Conservation (phyloP, 1,140 invertebrate species). For the Acromyrmex echinatior region DNA sequence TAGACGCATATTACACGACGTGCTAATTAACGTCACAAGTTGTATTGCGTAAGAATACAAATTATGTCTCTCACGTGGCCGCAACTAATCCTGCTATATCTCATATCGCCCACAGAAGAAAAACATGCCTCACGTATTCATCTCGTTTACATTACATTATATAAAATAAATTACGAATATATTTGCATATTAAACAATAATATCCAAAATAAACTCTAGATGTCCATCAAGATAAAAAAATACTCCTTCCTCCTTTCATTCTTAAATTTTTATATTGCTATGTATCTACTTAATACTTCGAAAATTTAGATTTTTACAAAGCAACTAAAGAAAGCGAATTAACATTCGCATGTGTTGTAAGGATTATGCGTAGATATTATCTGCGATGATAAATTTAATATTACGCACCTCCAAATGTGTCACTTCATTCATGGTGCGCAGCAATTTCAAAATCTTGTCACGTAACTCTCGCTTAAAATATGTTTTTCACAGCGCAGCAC, state of each 20-base stretch:
- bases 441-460: slow-evolving; percentile 30
- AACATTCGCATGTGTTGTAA: neutral
- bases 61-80: slow-evolving; percentile 56
- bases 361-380: slow-evolving; percentile 21
- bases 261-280: neutral
- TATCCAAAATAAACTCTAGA: slow-evolving; percentile 25
- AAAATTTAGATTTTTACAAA: neutral
- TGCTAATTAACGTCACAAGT: slow-evolving; percentile 67
- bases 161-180: slow-evolving; percentile 29
- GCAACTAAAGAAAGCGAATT: neutral
- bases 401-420: slow-evolving; percentile 26
- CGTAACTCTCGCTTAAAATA: neutral
- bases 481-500: slow-evolving; percentile 25
- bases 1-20: slow-evolving; percentile 38
- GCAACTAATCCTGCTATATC: slow-evolving; percentile 50
- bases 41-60: slow-evolving; percentile 61
- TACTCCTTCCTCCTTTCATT: neutral
- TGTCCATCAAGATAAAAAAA: neutral
- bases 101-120: slow-evolving; percentile 5
- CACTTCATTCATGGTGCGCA: neutral
- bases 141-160: slow-evolving; percentile 20
- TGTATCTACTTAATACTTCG: neutral
- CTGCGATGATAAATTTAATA: slow-evolving; percentile 32
- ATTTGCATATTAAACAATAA: slow-evolving; percentile 41
- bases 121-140: slow-evolving; percentile 32